Percentiles rank a stretch among this genome's conserved stretches.
Conservation (phyloP, 2,113 vertebrate species). For the Albula glossodonta region DNA sequence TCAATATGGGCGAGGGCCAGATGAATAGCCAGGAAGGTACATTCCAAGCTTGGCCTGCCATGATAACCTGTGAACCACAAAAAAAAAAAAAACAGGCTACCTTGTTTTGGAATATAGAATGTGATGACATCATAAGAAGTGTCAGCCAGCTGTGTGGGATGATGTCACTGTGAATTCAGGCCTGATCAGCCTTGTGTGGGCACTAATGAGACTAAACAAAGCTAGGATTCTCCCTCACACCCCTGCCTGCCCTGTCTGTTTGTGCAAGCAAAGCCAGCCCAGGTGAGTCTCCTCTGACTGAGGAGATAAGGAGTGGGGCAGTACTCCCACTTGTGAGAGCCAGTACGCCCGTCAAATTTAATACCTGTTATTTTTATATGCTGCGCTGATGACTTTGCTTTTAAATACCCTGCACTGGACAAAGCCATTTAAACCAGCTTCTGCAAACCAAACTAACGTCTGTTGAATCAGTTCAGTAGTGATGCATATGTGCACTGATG, state of each 20-base stretch:
- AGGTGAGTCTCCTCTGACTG: constrained; percentile 10
- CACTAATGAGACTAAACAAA: constrained; percentile 13
- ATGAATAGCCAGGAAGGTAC: background rate
- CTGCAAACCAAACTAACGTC: background rate
- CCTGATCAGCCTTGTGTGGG: constrained; percentile 23
- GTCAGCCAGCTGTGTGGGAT: background rate
- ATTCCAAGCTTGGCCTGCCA: background rate
- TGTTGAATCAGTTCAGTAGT: background rate
- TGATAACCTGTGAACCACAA: too few relatives aligned
- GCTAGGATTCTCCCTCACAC: constrained; percentile 32
- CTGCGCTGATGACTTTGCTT: background rate
- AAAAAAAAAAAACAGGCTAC: background rate
- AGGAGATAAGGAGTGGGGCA: background rate
- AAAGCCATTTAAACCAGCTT: background rate
- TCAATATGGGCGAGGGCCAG: background rate
- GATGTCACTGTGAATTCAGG: constrained; percentile 2
- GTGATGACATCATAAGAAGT: background rate
- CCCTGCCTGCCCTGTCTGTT: constrained; percentile 11
- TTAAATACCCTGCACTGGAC: background rate
- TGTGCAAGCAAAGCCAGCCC: constrained; percentile 4
- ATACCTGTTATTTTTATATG: background rate
- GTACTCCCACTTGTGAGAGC: background rate
- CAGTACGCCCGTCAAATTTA: background rate
- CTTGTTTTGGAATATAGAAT: background rate
- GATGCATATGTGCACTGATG: background rate